Conservation (phyloP, 2,113 vertebrate genomes). For the Sterrhoptilus dennistouni region DNA sequence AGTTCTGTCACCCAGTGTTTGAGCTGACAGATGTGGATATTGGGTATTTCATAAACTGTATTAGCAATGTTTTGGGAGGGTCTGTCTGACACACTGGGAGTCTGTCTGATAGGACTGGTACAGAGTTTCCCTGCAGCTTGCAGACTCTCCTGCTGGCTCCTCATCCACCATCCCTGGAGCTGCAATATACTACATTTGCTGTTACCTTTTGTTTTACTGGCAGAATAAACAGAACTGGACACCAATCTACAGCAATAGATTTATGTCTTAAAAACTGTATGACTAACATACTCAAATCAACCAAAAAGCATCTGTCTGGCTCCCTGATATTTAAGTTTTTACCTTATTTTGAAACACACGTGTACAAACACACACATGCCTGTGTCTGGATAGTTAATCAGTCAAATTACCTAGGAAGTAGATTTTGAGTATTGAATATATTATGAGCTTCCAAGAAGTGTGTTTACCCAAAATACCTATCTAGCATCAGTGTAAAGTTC, state of each 20-base stretch:
- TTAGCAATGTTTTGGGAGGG: background rate
- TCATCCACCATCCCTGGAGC: background rate
- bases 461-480: background rate
- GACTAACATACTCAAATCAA: background rate
- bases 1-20: background rate
- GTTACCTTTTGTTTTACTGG: background rate
- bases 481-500: background rate
- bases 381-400: background rate
- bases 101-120: background rate
- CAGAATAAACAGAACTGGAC: background rate
- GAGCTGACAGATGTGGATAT: background rate
- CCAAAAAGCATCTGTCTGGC: background rate
- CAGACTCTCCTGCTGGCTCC: background rate
- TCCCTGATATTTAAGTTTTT: conserved; percentile 5
- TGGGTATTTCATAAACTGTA: background rate
- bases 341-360: background rate
- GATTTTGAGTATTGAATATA: background rate
- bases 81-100: background rate
- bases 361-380: background rate
- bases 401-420: background rate
- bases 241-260: background rate
- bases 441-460: conserved; percentile 19
- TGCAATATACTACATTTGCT: background rate
- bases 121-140: background rate
- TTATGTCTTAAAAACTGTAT: background rate